Evolutionary conservation across 2,113 vertebrate species (phyloP).

Genomic region (Euleptes europaea): DNA sequence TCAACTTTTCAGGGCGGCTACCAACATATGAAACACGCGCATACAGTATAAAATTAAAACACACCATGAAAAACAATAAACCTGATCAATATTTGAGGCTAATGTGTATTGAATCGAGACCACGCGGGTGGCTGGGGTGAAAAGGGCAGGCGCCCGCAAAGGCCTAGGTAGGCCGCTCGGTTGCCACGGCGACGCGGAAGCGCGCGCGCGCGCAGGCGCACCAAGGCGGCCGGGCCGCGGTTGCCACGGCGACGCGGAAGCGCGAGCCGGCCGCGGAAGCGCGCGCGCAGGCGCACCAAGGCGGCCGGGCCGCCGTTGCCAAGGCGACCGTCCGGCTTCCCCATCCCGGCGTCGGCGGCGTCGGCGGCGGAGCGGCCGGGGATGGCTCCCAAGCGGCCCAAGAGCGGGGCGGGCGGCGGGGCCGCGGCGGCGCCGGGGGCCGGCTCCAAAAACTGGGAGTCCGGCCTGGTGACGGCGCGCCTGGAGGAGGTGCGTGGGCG

Average conservation of each 20-base stretch:
- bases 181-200: neutral
- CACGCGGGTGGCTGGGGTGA: too few relatives aligned
- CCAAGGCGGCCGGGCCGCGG: slow-evolving; percentile 6
- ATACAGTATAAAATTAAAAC: too few relatives aligned
- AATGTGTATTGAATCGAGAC: too few relatives aligned
- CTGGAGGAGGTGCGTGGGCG: slow-evolving; percentile 74
- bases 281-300: neutral
- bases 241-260: neutral
- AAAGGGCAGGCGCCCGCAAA: too few relatives aligned
- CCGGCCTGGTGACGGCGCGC: slow-evolving; percentile 64
- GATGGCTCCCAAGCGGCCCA: slow-evolving; percentile 71
- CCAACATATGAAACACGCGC: too few relatives aligned
- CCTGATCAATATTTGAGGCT: too few relatives aligned
- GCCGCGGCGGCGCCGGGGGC: rapidly evolving
- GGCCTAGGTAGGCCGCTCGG: neutral
- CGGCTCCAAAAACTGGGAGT: slow-evolving; percentile 66
- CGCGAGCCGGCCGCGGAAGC: neutral
- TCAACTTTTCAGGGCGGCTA: too few relatives aligned
- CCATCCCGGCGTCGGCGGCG: neutral
- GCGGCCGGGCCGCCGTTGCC: slow-evolving; percentile 43
- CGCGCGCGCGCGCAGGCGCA: neutral
- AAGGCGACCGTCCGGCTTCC: slow-evolving; percentile 43
- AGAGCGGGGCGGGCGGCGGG: neutral
- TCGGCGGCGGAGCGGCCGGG: neutral
- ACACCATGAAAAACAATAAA: too few relatives aligned